A percentile compares a stretch with the other conserved stretches of the same genome.
These are phyloP conservation scores for Laticauda laticaudata DNA, from an alignment of 2,113 vertebrate genomes.

Conservation along the genomic window DNA sequence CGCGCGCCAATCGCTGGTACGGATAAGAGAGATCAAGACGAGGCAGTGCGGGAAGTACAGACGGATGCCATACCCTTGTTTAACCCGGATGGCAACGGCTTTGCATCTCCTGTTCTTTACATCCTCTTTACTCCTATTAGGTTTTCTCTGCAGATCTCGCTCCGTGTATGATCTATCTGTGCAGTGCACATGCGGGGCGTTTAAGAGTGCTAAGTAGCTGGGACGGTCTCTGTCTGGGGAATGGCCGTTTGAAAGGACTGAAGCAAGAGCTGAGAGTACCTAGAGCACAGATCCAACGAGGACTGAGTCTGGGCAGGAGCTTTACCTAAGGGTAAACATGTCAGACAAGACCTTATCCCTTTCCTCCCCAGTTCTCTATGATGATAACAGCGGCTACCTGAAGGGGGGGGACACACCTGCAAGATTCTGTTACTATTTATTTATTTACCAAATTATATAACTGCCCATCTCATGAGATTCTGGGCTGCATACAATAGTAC, in stretches of 20 bases:
- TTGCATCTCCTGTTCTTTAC: no score
- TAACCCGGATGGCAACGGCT: no score
- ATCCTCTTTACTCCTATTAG: no score
- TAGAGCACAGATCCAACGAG: background rate
- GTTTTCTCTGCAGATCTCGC: no score
- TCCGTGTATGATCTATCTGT: no score
- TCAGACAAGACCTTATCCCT: background rate
- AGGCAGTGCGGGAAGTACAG: no score
- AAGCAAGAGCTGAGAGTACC: background rate
- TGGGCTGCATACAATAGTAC: background rate
- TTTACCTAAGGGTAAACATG: background rate
- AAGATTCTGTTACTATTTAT: background rate
- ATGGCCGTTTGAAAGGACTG: background rate
- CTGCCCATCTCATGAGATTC: background rate
- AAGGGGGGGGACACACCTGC: background rate
- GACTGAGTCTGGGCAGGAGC: background rate
- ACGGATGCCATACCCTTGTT: no score
- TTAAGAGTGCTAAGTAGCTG: no score
- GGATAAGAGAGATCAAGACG: no score
- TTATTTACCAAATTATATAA: background rate
- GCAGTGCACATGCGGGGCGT: no score
- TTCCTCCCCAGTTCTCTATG: accelerated
- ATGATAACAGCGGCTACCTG: background rate
- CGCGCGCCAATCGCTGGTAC: no score
- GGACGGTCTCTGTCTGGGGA: no score